Conservation (phyloP, 2,888 invertebrate genomes). For the Apamea crenata region DNA sequence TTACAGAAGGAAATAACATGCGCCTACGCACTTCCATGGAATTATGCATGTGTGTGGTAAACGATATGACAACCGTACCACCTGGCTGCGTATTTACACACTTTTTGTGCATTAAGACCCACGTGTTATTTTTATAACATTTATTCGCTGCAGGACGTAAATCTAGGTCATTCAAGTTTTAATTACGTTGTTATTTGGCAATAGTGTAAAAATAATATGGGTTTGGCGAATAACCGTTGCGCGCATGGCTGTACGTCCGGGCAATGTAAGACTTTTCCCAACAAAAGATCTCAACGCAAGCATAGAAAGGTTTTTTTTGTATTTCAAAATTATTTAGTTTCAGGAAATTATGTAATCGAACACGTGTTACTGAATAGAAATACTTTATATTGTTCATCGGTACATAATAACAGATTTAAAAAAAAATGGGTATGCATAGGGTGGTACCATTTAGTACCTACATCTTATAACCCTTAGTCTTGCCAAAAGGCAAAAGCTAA, state of each 20-base stretch:
- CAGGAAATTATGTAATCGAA: not conserved
- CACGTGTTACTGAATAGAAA: not conserved
- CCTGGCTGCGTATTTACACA: slow-evolving; percentile 56
- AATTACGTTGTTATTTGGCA: not conserved
- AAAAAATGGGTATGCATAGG: not conserved
- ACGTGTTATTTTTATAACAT: slow-evolving; percentile 48
- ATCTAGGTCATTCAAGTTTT: slow-evolving; percentile 34
- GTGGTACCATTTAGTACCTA: not conserved
- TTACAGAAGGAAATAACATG: slow-evolving; percentile 56
- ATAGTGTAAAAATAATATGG: not conserved
- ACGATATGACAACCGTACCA: slow-evolving; percentile 55
- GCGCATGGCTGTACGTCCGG: not conserved
- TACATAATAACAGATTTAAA: no score
- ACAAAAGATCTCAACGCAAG: slow-evolving; percentile 65
- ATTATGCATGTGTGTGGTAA: slow-evolving; percentile 63
- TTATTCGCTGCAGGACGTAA: slow-evolving; percentile 6
- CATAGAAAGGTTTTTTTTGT: not conserved
- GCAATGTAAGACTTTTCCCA: slow-evolving; percentile 17
- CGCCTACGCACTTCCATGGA: slow-evolving; percentile 59
- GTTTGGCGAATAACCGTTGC: not conserved
- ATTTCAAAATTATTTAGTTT: not conserved
- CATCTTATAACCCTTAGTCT: not conserved
- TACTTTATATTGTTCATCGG: not conserved
- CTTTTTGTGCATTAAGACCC: slow-evolving; percentile 45
- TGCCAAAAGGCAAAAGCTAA: no score